Percentiles rank a stretch among this genome's conserved stretches.
These are phyloP conservation scores for Odontamblyopus lacepedii DNA, from an alignment of 2,797 vertebrate species.

Conservation along the genomic window DNA sequence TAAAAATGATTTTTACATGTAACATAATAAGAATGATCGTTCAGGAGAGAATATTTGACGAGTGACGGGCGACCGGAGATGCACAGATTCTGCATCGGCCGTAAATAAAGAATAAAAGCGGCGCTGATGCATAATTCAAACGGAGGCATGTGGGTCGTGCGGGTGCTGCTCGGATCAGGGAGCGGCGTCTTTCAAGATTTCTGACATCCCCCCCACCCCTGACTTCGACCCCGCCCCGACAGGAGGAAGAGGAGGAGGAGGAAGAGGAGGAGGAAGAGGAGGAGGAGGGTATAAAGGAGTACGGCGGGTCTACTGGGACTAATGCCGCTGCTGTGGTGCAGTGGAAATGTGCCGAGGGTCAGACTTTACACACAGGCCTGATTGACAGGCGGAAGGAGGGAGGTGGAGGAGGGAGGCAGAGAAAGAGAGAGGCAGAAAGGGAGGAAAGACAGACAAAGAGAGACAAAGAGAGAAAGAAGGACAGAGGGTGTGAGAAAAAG, in stretches of 20 bases:
- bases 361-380: conserved; percentile 45
- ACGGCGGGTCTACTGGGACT: conserved; percentile 59
- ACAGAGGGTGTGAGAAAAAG: too few relatives aligned
- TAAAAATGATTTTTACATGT: not conserved
- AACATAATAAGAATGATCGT: not conserved
- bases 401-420: not conserved
- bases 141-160: conserved; percentile 19
- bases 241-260: too few relatives aligned
- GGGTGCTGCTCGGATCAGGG: conserved; percentile 38
- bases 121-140: conserved; percentile 40
- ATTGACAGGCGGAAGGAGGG: conserved; percentile 60
- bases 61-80: not conserved
- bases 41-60: conserved; percentile 3
- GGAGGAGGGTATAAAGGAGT: too few relatives aligned
- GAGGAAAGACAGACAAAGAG: too few relatives aligned
- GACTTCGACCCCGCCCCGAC: too few relatives aligned
- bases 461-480: too few relatives aligned
- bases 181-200: conserved; percentile 56
- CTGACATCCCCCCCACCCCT: conserved; percentile 39
- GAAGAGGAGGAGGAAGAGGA: too few relatives aligned
- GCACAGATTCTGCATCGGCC: not conserved
- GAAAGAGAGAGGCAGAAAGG: conserved; percentile 37
- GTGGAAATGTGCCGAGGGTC: conserved; percentile 55
- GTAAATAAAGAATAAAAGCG: not conserved
- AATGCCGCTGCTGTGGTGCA: conserved; percentile 43